phyloP scores from a whole-genome alignment of 2,797 vertebrate genomes.

The Lutjanus argentimaculatus region DNA sequence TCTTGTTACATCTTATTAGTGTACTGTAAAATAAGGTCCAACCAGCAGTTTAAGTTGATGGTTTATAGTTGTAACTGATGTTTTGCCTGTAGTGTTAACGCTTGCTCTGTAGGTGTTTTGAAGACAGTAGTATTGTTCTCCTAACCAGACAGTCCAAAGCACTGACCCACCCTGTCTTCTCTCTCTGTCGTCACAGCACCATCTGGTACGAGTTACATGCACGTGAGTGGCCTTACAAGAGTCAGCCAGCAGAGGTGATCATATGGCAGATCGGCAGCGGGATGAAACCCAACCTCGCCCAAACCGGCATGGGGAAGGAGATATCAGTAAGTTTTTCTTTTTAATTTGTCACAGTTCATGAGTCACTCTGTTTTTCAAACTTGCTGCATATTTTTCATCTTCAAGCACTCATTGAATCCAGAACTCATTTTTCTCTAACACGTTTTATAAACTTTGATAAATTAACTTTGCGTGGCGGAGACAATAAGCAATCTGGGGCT shows the following conservation, averaged over 20 bases:
- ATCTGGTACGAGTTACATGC: constrained; percentile 99
- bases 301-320: constrained; percentile 98
- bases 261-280: constrained; percentile 98
- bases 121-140: constrained; percentile 10
- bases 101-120: constrained; percentile 8
- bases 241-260: constrained; percentile 96
- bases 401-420: background rate
- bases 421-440: background rate
- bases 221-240: constrained; percentile 99
- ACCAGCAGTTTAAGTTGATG: background rate
- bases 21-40: too few relatives aligned
- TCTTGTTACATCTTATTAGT: too few relatives aligned
- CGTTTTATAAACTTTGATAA: background rate
- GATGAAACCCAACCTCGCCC: constrained; percentile 97
- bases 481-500: background rate
- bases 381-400: background rate
- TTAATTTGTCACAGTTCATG: background rate
- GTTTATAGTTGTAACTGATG: background rate
- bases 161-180: constrained; percentile 31
- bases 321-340: constrained; percentile 90
- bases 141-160: constrained; percentile 11
- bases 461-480: constrained; percentile 1
- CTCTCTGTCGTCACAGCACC: constrained; percentile 86
- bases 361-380: background rate
- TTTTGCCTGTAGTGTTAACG: background rate